Evolutionary conservation across 2,797 vertebrate genomes (phyloP).

Genomic region (Spheniscus humboldti): DNA sequence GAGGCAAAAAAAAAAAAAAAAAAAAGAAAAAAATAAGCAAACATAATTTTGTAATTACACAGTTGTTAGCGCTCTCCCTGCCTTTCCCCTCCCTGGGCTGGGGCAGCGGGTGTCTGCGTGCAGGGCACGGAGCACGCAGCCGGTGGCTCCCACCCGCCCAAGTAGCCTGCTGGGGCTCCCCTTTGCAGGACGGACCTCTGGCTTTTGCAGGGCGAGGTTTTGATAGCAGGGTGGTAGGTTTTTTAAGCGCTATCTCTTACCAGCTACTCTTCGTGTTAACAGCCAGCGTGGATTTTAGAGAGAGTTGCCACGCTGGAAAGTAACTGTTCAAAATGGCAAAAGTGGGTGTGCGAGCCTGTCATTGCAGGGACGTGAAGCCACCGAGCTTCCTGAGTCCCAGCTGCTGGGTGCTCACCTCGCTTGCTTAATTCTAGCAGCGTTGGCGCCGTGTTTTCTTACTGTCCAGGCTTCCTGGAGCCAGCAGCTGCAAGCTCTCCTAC

Average conservation of each 20-base stretch:
- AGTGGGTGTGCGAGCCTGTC: neutral
- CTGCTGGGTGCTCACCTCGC: neutral
- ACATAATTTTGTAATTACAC: slow-evolving; percentile 26
- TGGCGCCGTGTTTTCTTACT: neutral
- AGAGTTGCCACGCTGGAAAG: neutral
- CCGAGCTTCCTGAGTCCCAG: rapidly evolving
- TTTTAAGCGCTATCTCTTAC: rapidly evolving
- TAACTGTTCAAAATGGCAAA: neutral
- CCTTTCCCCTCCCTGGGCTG: neutral
- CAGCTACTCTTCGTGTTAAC: neutral
- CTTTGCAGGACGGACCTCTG: neutral
- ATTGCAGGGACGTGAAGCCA: neutral
- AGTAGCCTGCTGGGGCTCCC: neutral
- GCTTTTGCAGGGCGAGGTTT: neutral
- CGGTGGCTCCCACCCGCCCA: neutral
- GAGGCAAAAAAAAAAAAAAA: neutral
- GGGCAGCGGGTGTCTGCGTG: neutral
- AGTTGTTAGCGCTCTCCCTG: neutral
- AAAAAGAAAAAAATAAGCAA: neutral
- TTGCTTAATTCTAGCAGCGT: neutral
- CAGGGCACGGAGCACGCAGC: neutral
- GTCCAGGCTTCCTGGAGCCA: slow-evolving; percentile 17
- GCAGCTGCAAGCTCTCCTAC: slow-evolving; percentile 33
- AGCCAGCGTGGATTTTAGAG: neutral
- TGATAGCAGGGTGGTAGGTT: neutral